Percentiles rank a stretch among this genome's conserved stretches.
Conservation (phyloP, 2,113 vertebrate species). For the Platichthys stellatus region DNA sequence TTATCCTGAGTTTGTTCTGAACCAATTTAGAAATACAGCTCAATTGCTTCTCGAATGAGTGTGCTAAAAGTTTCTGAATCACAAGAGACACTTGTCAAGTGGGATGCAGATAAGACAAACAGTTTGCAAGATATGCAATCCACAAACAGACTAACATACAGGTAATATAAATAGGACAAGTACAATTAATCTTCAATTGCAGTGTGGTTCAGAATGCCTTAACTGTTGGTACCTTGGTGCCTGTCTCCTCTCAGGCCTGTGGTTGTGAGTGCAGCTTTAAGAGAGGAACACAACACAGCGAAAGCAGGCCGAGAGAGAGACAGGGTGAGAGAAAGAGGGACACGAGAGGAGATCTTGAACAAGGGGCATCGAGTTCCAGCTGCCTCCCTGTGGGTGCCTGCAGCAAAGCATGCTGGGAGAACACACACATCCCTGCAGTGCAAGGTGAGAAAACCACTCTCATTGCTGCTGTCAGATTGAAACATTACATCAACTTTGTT, state of each 20-base stretch:
- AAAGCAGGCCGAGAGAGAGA: conserved; percentile 70
- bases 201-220: too few species aligned
- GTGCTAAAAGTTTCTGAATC: too few species aligned
- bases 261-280: conserved; percentile 61
- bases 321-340: conserved; percentile 36
- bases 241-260: neutral
- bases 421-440: conserved; percentile 55
- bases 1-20: neutral
- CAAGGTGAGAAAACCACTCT: conserved; percentile 58
- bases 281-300: conserved; percentile 48
- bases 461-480: conserved; percentile 1
- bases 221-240: too few species aligned
- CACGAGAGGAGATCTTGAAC: conserved; percentile 44
- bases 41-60: too few species aligned
- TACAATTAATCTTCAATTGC: too few species aligned
- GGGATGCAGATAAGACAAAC: too few species aligned
- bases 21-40: too few species aligned
- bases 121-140: too few species aligned
- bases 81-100: too few species aligned
- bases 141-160: too few species aligned
- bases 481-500: conserved; percentile 6
- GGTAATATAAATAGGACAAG: too few species aligned
- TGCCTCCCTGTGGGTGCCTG: conserved; percentile 66
- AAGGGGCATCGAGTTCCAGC: conserved; percentile 46
- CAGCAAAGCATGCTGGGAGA: conserved; percentile 76